phyloP scores from a whole-genome alignment of 2,797 vertebrate species.

The Acipenser transmontanus region DNA sequence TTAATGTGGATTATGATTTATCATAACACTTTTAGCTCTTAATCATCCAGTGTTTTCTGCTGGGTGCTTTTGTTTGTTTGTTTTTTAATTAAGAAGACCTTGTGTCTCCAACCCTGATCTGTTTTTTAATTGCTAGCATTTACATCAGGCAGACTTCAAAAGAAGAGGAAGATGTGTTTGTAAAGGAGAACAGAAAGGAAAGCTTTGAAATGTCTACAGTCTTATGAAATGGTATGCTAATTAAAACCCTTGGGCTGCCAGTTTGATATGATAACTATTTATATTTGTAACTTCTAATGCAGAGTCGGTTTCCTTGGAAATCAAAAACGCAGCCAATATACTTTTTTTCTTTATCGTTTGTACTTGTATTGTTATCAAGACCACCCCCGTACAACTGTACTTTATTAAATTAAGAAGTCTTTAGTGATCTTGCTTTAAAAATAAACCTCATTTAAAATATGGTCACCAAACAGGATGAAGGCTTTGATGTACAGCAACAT shows the following conservation, averaged over 20 bases:
- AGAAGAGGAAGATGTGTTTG: constrained; percentile 80
- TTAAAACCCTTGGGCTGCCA: constrained; percentile 81
- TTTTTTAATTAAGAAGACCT: constrained; percentile 93
- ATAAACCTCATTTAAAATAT: constrained; percentile 61
- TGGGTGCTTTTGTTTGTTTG: constrained; percentile 81
- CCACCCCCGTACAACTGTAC: constrained; percentile 49
- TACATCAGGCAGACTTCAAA: constrained; percentile 95
- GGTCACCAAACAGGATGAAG: constrained; percentile 40
- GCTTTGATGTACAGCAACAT: constrained; percentile 61
- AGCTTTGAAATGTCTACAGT: constrained; percentile 88
- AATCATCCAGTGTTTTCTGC: constrained; percentile 82
- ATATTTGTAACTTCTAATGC: constrained; percentile 53
- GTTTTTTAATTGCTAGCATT: constrained; percentile 91
- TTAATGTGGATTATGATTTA: constrained; percentile 83
- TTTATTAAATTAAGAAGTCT: constrained; percentile 61
- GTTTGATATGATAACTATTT: constrained; percentile 72
- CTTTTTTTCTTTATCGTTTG: constrained; percentile 39
- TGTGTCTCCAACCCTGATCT: constrained; percentile 80
- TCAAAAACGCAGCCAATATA: constrained; percentile 53
- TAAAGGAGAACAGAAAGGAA: constrained; percentile 82
- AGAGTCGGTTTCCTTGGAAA: constrained; percentile 50
- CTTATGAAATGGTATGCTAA: constrained; percentile 83
- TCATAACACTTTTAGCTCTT: constrained; percentile 86
- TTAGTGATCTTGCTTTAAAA: constrained; percentile 60
- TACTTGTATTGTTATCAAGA: constrained; percentile 39